Conservation (phyloP, 2,113 vertebrate species). For the Cricetomys ansorgei region DNA sequence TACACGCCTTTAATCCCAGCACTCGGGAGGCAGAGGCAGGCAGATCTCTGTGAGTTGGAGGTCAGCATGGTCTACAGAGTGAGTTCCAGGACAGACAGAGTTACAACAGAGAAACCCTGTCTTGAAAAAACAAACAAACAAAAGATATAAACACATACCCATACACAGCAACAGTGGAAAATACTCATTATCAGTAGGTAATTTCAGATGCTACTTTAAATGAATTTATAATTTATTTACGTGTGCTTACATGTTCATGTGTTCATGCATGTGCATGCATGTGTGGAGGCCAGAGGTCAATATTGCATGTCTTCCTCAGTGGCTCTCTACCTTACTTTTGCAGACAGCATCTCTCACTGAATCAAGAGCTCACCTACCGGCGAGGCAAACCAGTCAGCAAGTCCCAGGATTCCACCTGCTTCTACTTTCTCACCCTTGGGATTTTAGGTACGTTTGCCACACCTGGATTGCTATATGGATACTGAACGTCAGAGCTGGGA, state of each 20-base stretch:
- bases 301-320: background rate
- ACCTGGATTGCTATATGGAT: background rate
- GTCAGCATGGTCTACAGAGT: too few relatives aligned
- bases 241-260: background rate
- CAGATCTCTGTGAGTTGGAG: too few relatives aligned
- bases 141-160: background rate
- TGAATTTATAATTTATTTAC: background rate
- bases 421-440: background rate
- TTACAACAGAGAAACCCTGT: background rate
- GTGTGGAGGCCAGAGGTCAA: background rate
- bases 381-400: background rate
- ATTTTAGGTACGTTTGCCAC: background rate
- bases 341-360: too few relatives aligned
- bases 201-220: conserved; percentile 25
- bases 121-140: background rate
- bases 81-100: too few relatives aligned
- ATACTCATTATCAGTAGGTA: conserved; percentile 11
- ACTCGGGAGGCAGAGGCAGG: too few relatives aligned
- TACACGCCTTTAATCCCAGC: too few relatives aligned
- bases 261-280: background rate
- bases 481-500: background rate
- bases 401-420: too few relatives aligned
- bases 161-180: background rate
- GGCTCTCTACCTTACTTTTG: background rate
- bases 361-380: background rate